Base-by-base conservation (phyloP, 2,888 invertebrate genomes). In the Litoditis marina region DNA sequence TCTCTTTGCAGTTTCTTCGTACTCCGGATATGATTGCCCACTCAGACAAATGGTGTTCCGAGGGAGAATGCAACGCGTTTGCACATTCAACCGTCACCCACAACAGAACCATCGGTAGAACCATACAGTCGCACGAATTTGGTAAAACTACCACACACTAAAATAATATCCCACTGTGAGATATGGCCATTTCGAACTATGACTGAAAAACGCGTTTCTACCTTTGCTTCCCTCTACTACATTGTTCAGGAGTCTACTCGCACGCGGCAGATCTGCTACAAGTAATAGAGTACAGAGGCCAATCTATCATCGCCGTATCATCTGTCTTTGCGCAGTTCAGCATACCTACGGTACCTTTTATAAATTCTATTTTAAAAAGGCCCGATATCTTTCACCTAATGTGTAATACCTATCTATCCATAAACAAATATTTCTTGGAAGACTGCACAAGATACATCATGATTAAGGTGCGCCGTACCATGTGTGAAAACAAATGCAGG, bases 51-150 rank as follows among this genome's bases (percentile, higher is more conserved):
- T 72, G 67, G 67, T 72, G 72, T 59, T 8, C 56, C n/a, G 72
- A 69, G 32, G 69, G 69, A 25, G 72, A 72, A 50, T 72, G 72
- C 39, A 72, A 66, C 34, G 67, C 64, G 4, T 66, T 69, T 31
- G 42, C 66, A 1, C 59, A 63, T 39, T 62, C 63, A 25, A 63
- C 66, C 1, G 44, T 28, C 3, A 50, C 57, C 5, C 52, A 60
- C 6, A 72, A 72, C 31, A 30, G 27, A 27, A 65, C 66, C 1
- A 49, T 58, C 13, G 72, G 72, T 69, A 11, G 2, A 31, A n/a
- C n/a, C n/a, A n/a, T n/a, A n/a, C n/a, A n/a, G 11, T 51, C 16
- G 6, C 7, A 16, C n/a, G n/a, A 16, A 13, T 36, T 11, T 13
- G 39, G 16, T 36, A 36, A 16, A 36, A 36, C 16, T n/a, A n/a